These are phyloP conservation scores for Troilus luridus DNA, from an alignment of 2,888 invertebrate genomes.

Conservation along the genomic window DNA sequence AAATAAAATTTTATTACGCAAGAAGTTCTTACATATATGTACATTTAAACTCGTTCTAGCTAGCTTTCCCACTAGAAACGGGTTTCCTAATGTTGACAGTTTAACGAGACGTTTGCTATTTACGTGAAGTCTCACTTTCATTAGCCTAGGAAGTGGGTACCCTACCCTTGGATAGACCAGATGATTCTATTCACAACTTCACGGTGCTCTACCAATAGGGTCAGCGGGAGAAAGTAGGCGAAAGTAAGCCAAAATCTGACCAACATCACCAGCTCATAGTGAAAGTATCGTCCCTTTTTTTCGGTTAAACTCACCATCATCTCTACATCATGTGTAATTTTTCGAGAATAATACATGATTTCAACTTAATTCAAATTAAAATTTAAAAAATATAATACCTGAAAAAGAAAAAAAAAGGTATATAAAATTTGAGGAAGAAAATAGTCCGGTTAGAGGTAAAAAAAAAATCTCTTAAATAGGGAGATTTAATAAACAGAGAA, in stretches of 20 bases:
- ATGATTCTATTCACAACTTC: background rate
- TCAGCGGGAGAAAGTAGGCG: slow-evolving; percentile 52
- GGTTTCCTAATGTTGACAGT: slow-evolving; percentile 2
- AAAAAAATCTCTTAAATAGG: too few species aligned
- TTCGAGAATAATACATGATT: too few species aligned
- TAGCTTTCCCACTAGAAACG: background rate
- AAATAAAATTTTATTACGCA: background rate
- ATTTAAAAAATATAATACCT: too few species aligned
- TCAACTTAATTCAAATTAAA: too few species aligned
- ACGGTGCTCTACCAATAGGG: background rate
- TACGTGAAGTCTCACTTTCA: background rate
- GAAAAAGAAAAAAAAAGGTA: too few species aligned
- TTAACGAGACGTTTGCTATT: background rate
- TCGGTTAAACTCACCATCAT: background rate
- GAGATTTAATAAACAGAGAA: too few species aligned
- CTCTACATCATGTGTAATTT: background rate
- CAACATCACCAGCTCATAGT: slow-evolving; percentile 55
- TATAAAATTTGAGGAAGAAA: too few species aligned
- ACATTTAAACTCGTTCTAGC: background rate
- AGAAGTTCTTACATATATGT: background rate
- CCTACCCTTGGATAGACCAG: background rate
- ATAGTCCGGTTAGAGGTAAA: too few species aligned
- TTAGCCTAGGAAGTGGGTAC: background rate
- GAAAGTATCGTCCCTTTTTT: slow-evolving; percentile 4
- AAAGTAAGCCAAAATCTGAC: slow-evolving; percentile 58